Conservation (phyloP, 2,113 vertebrate species). For the Oreochromis niloticus region DNA sequence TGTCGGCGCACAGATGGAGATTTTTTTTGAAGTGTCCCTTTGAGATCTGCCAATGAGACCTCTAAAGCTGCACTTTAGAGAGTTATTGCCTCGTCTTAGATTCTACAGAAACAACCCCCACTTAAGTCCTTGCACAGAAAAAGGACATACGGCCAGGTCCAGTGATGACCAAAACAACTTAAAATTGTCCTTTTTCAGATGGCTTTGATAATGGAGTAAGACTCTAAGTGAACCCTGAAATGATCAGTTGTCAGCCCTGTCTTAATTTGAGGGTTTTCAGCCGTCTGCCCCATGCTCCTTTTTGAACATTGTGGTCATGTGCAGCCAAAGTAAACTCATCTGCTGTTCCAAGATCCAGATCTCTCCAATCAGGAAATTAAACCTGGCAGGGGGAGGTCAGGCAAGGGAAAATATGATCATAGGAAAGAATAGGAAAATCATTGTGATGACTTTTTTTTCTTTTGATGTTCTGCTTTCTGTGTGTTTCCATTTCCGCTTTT, state of each 20-base stretch:
- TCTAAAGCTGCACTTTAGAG: neutral
- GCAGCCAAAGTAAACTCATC: slow-evolving; percentile 52
- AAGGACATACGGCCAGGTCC: neutral
- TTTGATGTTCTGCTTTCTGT: neutral
- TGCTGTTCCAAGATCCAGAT: slow-evolving; percentile 27
- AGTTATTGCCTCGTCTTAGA: neutral
- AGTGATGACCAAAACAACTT: neutral
- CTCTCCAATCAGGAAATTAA: slow-evolving; percentile 49
- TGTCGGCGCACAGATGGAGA: neutral
- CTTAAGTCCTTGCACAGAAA: slow-evolving; percentile 1
- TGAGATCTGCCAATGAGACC: neutral
- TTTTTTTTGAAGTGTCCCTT: neutral
- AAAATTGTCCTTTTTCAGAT: neutral
- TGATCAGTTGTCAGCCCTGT: slow-evolving; percentile 4
- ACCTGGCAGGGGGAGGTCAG: slow-evolving; percentile 26
- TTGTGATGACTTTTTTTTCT: neutral
- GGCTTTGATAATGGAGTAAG: neutral
- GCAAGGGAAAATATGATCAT: slow-evolving; percentile 44
- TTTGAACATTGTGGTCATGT: neutral
- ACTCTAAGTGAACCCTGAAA: slow-evolving; percentile 32
- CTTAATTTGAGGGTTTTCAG: slow-evolving; percentile 30
- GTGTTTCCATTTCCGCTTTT: neutral
- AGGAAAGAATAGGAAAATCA: neutral
- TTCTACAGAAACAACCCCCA: neutral
- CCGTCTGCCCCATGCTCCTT: neutral